Evolutionary conservation across 1,140 invertebrate genomes (phyloP).

Genomic region (Leptinotarsa defecta): DNA sequence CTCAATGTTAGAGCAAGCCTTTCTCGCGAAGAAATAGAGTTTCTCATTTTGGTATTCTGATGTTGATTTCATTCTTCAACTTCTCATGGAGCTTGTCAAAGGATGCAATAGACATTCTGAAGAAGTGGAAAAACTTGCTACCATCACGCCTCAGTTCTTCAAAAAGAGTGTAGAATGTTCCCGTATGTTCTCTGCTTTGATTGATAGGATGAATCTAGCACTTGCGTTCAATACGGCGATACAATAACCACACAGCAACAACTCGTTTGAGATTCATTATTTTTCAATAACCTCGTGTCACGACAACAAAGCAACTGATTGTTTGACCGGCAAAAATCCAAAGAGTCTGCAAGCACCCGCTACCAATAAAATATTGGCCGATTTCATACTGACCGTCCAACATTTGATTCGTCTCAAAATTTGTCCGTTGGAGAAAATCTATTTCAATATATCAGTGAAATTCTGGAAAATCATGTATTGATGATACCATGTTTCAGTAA

Average conservation of each 20-base stretch:
- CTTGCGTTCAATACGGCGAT: slow-evolving; percentile 8
- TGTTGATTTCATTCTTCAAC: slow-evolving; percentile 11
- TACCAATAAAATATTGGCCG: no score
- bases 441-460: no score
- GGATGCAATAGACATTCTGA: slow-evolving; percentile 18
- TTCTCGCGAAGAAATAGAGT: background rate
- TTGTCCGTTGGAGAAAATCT: no score
- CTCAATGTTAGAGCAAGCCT: slow-evolving; percentile 9
- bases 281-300: background rate
- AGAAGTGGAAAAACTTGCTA: slow-evolving; percentile 16
- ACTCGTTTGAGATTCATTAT: slow-evolving; percentile 1
- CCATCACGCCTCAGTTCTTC: no score
- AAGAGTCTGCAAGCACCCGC: no score
- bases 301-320: no score
- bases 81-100: slow-evolving; percentile 21
- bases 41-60: slow-evolving; percentile 8
- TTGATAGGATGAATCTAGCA: slow-evolving; percentile 22
- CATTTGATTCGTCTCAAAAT: no score
- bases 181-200: background rate
- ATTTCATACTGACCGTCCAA: no score
- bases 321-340: no score
- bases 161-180: no score
- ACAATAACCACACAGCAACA: slow-evolving; percentile 14
- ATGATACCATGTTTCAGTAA: no score
- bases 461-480: no score